These are phyloP conservation scores for Augochlora pura DNA, from an alignment of 1,140 invertebrate genomes.

Conservation along the genomic window DNA sequence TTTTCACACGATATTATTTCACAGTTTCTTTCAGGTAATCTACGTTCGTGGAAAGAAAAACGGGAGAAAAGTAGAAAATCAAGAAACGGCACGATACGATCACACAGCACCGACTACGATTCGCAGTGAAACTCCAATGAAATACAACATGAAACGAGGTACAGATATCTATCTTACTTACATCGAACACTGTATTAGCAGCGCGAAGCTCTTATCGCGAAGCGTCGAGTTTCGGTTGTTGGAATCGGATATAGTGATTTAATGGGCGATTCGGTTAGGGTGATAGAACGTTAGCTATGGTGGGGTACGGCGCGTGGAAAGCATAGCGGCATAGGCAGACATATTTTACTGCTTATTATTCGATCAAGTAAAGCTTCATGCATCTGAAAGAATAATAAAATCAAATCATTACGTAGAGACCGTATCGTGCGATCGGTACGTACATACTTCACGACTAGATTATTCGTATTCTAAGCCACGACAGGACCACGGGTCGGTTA, in stretches of 20 bases:
- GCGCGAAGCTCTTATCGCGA: constrained; percentile 58
- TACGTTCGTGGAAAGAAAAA: too few species aligned
- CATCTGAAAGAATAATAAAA: constrained; percentile 79
- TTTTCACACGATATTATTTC: constrained; percentile 10
- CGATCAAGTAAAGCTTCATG: constrained; percentile 77
- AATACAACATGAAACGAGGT: constrained; percentile 9
- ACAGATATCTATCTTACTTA: constrained; percentile 58
- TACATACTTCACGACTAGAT: background rate
- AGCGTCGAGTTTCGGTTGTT: constrained; percentile 62
- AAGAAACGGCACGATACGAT: background rate
- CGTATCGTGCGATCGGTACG: constrained; percentile 13
- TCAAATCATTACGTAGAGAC: constrained; percentile 62
- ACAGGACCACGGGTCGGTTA: too few species aligned
- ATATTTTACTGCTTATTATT: constrained; percentile 71
- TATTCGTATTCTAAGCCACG: background rate
- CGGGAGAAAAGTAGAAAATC: background rate
- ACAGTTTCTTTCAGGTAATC: background rate
- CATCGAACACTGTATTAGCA: constrained; percentile 61
- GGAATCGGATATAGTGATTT: constrained; percentile 41
- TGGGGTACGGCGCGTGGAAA: constrained; percentile 72
- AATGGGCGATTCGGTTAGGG: constrained; percentile 42
- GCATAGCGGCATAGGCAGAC: constrained; percentile 79
- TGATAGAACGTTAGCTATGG: constrained; percentile 28
- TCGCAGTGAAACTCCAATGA: background rate
- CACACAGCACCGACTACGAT: constrained; percentile 15